Evolutionary conservation across 2,888 invertebrate species (phyloP), one percentile per base, ranked within the genome.

Genomic region (Scrobipalpa costella): DNA sequence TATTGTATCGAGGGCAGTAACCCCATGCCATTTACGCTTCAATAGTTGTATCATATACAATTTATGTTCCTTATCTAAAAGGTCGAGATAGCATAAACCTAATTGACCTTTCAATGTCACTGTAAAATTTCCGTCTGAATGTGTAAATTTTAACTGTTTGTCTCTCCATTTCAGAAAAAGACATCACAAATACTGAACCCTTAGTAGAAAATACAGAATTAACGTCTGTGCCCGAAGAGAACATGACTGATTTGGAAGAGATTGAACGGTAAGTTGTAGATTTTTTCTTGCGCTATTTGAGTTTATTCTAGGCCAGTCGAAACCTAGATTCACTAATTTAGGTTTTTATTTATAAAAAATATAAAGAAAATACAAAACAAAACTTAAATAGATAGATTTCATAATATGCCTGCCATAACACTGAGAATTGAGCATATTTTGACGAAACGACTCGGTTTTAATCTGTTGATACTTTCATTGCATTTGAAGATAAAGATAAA

Each of bases 171-270:
- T 78, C 84, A 91, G 90, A 86, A 81, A 88, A 86, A 85, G 88
- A 88, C 89, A 90, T 90, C 86, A 89, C 89, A 86, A 88, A 88
- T 79, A 84, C 82, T 73, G 90, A 88, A 83, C 83, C 86, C 64
- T 83, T 90, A 88, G 90, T 90, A 88, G 90, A 88, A 82, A 88
- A 85, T 86, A 84, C 88, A 78, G 88, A 88, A 81, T 82, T 90
- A 85, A 74, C 88, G 80, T 85, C 85, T 78, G 85, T 83, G 73
- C 81, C 86, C 72, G 90, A 90, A 72, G 90, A 90, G 72, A 88
- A 88, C 75, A 76, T 83, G 83, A 87, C 84, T 85, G 90, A 90
- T 73, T 73, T 83, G 77, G 88, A 86, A 79, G 90, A 90, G 73
- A 86, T 91, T 82, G 90, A 88, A 81, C 87, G 90, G 91, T 90